phyloP scores from a whole-genome alignment of 2,797 vertebrate species.

The Chelon labrosus region DNA sequence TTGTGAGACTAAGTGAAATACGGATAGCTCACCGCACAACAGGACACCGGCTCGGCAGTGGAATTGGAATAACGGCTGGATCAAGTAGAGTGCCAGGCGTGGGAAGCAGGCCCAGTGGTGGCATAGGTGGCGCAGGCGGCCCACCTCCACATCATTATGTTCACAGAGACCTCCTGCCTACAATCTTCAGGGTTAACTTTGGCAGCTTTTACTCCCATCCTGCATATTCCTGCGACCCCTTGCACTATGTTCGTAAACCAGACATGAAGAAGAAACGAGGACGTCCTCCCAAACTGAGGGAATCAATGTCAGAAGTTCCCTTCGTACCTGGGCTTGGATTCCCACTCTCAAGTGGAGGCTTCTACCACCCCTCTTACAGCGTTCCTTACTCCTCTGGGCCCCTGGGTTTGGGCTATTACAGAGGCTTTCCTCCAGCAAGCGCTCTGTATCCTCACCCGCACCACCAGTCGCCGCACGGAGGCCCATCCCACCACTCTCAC shows the following conservation, averaged over 20 bases:
- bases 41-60: conserved; percentile 81
- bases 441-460: conserved; percentile 93
- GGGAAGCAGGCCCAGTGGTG: conserved; percentile 69
- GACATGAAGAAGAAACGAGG: conserved; percentile 98
- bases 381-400: conserved; percentile 97
- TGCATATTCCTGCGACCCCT: conserved; percentile 94
- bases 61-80: conserved; percentile 75
- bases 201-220: conserved; percentile 98
- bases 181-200: conserved; percentile 98
- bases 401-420: conserved; percentile 95
- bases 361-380: conserved; percentile 96
- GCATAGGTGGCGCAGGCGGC: conserved; percentile 76
- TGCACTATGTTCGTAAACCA: conserved; percentile 98
- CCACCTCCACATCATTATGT: conserved; percentile 93
- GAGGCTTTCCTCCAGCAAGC: conserved; percentile 93
- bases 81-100: conserved; percentile 76
- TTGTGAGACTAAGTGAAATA: conserved; percentile 92
- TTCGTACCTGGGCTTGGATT: conserved; percentile 97
- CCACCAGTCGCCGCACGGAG: conserved; percentile 85
- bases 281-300: conserved; percentile 95
- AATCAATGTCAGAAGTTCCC: conserved; percentile 97
- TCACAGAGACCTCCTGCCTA: conserved; percentile 94
- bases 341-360: conserved; percentile 89
- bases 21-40: conserved; percentile 93
- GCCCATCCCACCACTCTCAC: conserved; percentile 85